Evolutionary conservation across 1,140 invertebrate genomes (phyloP), one percentile per base, ranked within the genome.

Genomic region (Bicyclus anynana): DNA sequence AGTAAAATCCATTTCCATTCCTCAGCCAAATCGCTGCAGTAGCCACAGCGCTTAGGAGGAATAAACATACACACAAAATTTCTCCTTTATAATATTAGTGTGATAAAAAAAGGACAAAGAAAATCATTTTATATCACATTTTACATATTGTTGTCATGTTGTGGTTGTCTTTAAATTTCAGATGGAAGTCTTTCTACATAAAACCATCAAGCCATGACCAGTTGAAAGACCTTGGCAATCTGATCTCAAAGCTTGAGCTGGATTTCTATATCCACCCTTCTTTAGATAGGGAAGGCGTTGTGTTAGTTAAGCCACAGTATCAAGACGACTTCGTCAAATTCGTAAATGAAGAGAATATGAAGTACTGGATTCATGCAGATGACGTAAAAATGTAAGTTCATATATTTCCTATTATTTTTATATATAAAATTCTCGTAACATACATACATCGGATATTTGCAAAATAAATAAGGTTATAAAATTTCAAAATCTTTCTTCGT

Each of bases 221-320:
- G 1, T 56, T 68, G 0, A 35, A 59, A 13, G 40, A 46, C 6
- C n/a, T 77, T 0, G 42, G 23, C 1, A 18, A 27, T 1, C 7
- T 70, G 29, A 40, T 42, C 1, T 10, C 18, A 10, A 47, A 63
- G 14, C 59, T 55, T 14, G 53, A 68, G 0, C 17, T 78, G 20
- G 77, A 84, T 21, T 65, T 82, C 16, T 13, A 80, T 1, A 72
- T 69, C 20, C 50, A 72, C n/a, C 65, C 76, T 3, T 54, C 54
- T 1, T 18, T 69, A 0, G 47, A 46, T 6, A 60, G 74, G 0
- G 71, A 77, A 35, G 79, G 75, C 2, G 38, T 80, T 0, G 72
- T 75, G 6, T 49, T 84, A 5, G 80, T 84, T 1, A 68, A 67
- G 18, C 78, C 80, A 3, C 20, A 73, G 13, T 44, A 73, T 5